Conservation (phyloP, 37 sponge, comb jelly and placozoan species). For the Aplysina aerophoba region DNA sequence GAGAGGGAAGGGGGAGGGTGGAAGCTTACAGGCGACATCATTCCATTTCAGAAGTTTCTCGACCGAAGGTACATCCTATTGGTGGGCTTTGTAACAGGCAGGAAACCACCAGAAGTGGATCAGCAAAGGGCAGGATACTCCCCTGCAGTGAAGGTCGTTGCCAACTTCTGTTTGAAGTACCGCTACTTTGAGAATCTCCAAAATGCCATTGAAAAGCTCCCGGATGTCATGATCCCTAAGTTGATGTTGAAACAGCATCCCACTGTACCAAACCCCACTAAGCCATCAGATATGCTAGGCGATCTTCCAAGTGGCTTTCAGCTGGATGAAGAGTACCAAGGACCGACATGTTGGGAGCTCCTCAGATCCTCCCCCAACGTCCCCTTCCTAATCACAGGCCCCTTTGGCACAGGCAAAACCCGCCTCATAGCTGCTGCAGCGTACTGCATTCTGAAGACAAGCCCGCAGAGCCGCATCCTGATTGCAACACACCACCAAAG, state of each 20-base stretch:
- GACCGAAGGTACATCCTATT: background rate
- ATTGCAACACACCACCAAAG: slow-evolving; percentile 34
- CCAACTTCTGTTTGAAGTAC: slow-evolving; percentile 32
- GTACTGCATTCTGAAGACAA: background rate
- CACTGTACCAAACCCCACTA: background rate
- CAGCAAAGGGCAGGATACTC: background rate
- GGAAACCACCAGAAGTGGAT: background rate
- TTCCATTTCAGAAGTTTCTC: background rate
- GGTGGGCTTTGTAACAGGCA: background rate
- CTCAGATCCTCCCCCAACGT: background rate
- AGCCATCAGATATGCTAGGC: background rate
- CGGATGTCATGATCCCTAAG: background rate
- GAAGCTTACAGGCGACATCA: no score
- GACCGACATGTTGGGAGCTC: background rate
- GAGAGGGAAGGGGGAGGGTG: background rate
- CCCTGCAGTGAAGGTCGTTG: background rate
- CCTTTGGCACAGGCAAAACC: slow-evolving; percentile 63
- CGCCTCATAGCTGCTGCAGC: slow-evolving; percentile 40
- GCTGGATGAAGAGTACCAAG: slow-evolving; percentile 14
- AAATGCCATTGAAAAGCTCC: slow-evolving; percentile 29
- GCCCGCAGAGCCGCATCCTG: slow-evolving; percentile 10
- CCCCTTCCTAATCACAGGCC: slow-evolving; percentile 33
- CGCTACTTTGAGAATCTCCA: slow-evolving; percentile 49
- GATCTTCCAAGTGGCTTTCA: background rate
- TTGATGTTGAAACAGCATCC: slow-evolving; percentile 28